phyloP scores from a whole-genome alignment of 2,797 vertebrate genomes.

The Echiichthys vipera region DNA sequence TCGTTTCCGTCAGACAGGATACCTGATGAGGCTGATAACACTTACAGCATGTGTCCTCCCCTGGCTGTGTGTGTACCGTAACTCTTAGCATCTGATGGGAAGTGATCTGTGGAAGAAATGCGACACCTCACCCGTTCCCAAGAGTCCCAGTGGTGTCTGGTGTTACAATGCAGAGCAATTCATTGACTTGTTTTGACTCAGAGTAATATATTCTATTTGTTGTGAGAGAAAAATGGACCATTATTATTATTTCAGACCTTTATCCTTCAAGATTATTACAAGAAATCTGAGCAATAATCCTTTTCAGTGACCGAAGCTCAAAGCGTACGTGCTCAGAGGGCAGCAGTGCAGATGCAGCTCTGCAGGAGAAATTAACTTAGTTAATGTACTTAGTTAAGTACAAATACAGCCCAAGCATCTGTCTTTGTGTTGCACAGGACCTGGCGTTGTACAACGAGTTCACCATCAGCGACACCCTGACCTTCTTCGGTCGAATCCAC shows the following conservation, averaged over 20 bases:
- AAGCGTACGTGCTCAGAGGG: background rate
- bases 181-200: background rate
- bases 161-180: background rate
- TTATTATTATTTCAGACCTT: background rate
- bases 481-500: slow-evolving; percentile 85
- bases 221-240: background rate
- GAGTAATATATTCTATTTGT: background rate
- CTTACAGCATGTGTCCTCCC: slow-evolving; percentile 3
- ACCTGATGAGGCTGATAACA: slow-evolving; percentile 45
- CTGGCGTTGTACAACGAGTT: slow-evolving; percentile 87
- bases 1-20: slow-evolving; percentile 47
- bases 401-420: too few species aligned
- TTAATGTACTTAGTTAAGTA: too few species aligned
- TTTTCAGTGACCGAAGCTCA: too few species aligned
- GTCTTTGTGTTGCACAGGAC: slow-evolving; percentile 70
- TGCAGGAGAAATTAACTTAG: background rate
- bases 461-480: slow-evolving; percentile 85
- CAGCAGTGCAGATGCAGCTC: background rate
- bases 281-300: too few species aligned
- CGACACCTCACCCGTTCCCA: slow-evolving; percentile 29
- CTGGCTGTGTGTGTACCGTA: too few species aligned
- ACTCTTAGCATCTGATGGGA: slow-evolving; percentile 23
- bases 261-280: background rate
- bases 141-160: background rate
- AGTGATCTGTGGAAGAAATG: slow-evolving; percentile 31